These are phyloP conservation scores for Zaprionus tsacasi DNA, from an alignment of 1,140 invertebrate genomes.

Conservation along the genomic window DNA sequence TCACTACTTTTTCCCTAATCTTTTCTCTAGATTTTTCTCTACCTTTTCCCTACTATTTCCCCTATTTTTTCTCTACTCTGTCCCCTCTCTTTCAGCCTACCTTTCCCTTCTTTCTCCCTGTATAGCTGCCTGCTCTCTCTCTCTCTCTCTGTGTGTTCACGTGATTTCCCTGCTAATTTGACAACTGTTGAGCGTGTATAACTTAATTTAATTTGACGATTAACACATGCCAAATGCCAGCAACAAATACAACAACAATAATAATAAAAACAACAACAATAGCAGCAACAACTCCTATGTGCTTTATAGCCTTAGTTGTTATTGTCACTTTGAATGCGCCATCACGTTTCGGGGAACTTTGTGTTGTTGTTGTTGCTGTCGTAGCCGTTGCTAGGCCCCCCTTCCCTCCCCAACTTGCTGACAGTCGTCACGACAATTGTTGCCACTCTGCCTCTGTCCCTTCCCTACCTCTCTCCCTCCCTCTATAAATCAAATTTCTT, in stretches of 20 bases:
- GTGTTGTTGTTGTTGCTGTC: conserved; percentile 13
- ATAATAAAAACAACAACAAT: conserved; percentile 23
- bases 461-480: background rate
- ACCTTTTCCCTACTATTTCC: conserved; percentile 24
- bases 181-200: conserved; percentile 52
- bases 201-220: conserved; percentile 68
- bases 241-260: conserved; percentile 20
- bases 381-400: conserved; percentile 16
- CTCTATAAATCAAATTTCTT: conserved; percentile 72
- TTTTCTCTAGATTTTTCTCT: too few relatives aligned
- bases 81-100: background rate
- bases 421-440: conserved; percentile 68
- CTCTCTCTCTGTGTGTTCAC: background rate
- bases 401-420: conserved; percentile 15
- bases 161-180: conserved; percentile 43
- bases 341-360: conserved; percentile 55
- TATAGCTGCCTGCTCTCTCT: background rate
- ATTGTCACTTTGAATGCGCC: conserved; percentile 54
- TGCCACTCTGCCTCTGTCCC: conserved; percentile 24
- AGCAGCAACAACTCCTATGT: too few relatives aligned
- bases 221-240: conserved; percentile 55
- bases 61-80: conserved; percentile 25
- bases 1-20: background rate
- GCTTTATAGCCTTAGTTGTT: background rate
- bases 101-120: background rate